A percentile compares a stretch with the other conserved stretches of the same genome.
These are phyloP conservation scores for Oppia nitens DNA, from an alignment of 1,140 invertebrate species.

Conservation along the genomic window DNA sequence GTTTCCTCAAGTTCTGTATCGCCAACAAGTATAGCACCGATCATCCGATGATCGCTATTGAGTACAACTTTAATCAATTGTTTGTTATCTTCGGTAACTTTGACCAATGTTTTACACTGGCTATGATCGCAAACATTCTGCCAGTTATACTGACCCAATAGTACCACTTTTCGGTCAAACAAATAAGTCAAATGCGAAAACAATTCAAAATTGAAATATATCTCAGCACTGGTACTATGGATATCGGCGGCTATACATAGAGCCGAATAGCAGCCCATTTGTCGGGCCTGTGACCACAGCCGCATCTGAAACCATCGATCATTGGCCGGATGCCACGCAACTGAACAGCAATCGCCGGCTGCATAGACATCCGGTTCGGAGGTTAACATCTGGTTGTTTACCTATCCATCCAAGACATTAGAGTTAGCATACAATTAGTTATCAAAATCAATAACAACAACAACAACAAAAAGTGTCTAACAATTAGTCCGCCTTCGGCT, in stretches of 20 bases:
- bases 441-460: not conserved
- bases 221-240: not conserved
- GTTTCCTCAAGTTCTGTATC: conserved; percentile 95
- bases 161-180: conserved; percentile 74
- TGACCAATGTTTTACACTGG: conserved; percentile 11
- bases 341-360: conserved; percentile 79
- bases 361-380: conserved; percentile 63
- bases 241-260: conserved; percentile 57
- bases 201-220: conserved; percentile 54
- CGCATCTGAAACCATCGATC: conserved; percentile 90
- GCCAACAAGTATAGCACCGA: conserved; percentile 87
- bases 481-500: conserved; percentile 40
- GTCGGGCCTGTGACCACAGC: conserved; percentile 90
- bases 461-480: not conserved
- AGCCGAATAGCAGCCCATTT: conserved; percentile 88
- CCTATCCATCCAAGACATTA: conserved; percentile 42
- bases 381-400: conserved; percentile 74
- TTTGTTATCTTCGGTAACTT: conserved; percentile 24
- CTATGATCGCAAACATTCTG: conserved; percentile 67
- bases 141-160: conserved; percentile 85
- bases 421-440: conserved; percentile 2
- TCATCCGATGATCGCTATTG: conserved; percentile 59
- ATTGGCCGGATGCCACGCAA: conserved; percentile 49
- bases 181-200: conserved; percentile 91
- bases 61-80: conserved; percentile 87